These are phyloP conservation scores for Macropodus opercularis DNA, from an alignment of 2,797 vertebrate genomes.

Conservation along the genomic window DNA sequence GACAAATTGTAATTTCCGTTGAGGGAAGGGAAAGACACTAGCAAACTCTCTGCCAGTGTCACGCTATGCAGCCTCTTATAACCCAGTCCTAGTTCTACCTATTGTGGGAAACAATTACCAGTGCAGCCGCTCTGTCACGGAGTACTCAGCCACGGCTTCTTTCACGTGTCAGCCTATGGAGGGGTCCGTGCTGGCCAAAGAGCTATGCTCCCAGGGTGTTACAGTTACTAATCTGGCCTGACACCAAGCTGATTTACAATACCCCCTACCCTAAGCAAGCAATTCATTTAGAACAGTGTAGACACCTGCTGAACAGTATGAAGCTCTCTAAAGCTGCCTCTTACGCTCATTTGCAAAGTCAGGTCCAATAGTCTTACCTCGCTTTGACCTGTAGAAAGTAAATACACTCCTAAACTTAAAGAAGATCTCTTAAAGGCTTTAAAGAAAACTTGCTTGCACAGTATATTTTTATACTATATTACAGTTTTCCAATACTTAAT, in stretches of 20 bases:
- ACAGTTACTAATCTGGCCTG: conserved; percentile 79
- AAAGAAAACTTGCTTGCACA: background rate
- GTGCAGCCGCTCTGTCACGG: conserved; percentile 41
- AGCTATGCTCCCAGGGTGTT: conserved; percentile 63
- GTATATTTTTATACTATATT: background rate
- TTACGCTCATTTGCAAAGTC: conserved; percentile 21
- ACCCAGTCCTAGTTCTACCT: conserved; percentile 9
- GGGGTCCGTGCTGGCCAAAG: conserved; percentile 57
- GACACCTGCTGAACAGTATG: conserved; percentile 73
- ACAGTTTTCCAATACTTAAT: background rate
- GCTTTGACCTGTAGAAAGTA: conserved; percentile 23
- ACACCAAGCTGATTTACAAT: conserved; percentile 82
- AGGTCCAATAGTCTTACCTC: conserved; percentile 26
- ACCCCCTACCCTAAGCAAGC: conserved; percentile 70
- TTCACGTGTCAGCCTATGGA: conserved; percentile 56
- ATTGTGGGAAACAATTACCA: conserved; percentile 43
- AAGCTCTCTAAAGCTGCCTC: conserved; percentile 40
- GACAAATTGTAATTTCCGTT: conserved; percentile 18
- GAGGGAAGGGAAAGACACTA: conserved; percentile 1
- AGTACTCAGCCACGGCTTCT: conserved; percentile 44
- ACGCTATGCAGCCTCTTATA: conserved; percentile 4
- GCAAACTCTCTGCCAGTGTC: background rate
- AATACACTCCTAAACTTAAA: conserved; percentile 8
- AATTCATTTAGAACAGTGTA: conserved; percentile 80
- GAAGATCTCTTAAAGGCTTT: background rate